Evolutionary conservation across 2,888 invertebrate genomes (phyloP).

Genomic region (Epicampocera succincta): DNA sequence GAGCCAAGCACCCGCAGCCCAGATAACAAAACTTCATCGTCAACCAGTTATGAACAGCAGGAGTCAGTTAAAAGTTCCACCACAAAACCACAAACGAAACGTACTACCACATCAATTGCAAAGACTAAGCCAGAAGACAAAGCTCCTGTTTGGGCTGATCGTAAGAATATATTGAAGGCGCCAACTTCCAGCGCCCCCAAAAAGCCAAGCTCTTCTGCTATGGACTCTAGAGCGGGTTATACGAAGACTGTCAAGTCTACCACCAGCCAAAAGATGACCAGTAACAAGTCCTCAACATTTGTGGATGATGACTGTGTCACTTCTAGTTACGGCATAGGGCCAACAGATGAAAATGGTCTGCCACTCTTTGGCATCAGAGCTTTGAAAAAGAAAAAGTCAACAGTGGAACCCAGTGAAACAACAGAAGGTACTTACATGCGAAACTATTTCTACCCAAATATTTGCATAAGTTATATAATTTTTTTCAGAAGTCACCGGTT

Average conservation of each 20-base stretch:
- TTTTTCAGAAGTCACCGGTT: slow-evolving; percentile 85
- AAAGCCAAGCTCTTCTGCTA: slow-evolving; percentile 61
- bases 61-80: slow-evolving; percentile 23
- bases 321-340: slow-evolving; percentile 91
- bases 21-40: slow-evolving; percentile 34
- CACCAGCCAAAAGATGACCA: slow-evolving; percentile 74
- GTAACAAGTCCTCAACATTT: slow-evolving; percentile 73
- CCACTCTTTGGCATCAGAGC: slow-evolving; percentile 91
- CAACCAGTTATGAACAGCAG: slow-evolving; percentile 32
- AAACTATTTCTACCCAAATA: neutral
- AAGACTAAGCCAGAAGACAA: slow-evolving; percentile 67
- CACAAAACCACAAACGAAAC: slow-evolving; percentile 69
- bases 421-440: slow-evolving; percentile 84
- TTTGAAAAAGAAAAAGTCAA: slow-evolving; percentile 83
- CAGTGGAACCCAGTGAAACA: slow-evolving; percentile 83
- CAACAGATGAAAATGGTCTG: slow-evolving; percentile 89
- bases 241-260: slow-evolving; percentile 69
- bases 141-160: slow-evolving; percentile 77
- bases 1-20: slow-evolving; percentile 44
- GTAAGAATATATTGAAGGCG: slow-evolving; percentile 76
- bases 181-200: slow-evolving; percentile 56
- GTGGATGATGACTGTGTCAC: slow-evolving; percentile 85
- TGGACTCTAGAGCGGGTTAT: slow-evolving; percentile 61
- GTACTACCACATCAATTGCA: slow-evolving; percentile 47
- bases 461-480: neutral